A percentile compares a stretch with the other conserved stretches of the same genome.
Evolutionary conservation across 2,888 invertebrate species (phyloP).

Genomic region (Calliopum simillimum): DNA sequence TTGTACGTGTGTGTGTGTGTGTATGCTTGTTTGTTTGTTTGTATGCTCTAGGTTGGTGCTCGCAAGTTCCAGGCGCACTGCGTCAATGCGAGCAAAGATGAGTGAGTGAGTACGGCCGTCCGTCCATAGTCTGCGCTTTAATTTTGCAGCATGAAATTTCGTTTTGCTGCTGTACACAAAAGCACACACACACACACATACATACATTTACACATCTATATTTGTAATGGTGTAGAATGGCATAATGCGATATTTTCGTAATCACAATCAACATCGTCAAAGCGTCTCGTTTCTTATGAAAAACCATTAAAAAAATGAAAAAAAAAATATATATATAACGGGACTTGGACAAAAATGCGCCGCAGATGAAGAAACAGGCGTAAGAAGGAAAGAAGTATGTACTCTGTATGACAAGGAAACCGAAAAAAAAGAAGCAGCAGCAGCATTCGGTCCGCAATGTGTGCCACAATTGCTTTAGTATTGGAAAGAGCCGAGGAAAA

Average conservation of each 20-base stretch:
- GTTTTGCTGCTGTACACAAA: slow-evolving; percentile 5
- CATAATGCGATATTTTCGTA: slow-evolving; percentile 3
- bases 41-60: slow-evolving; percentile 8
- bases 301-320: neutral
- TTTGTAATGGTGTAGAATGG: slow-evolving; percentile 23
- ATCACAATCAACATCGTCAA: slow-evolving; percentile 18
- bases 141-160: slow-evolving; percentile 3
- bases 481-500: neutral
- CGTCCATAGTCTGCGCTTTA: slow-evolving; percentile 5
- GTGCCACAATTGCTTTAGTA: slow-evolving; percentile 3
- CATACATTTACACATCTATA: slow-evolving; percentile 26
- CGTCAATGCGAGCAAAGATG: slow-evolving; percentile 1
- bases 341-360: too few relatives aligned
- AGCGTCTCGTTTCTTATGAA: neutral
- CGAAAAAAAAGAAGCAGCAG: neutral
- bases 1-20: neutral
- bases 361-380: too few relatives aligned
- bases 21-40: neutral
- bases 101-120: neutral
- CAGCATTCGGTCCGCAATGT: slow-evolving; percentile 9
- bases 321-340: neutral
- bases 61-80: slow-evolving; percentile 8
- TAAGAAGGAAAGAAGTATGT: too few relatives aligned
- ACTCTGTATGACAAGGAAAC: neutral
- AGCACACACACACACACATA: slow-evolving; percentile 17